Conservation (phyloP, 2,113 vertebrate species). For the Corythornis madagascariensis region DNA sequence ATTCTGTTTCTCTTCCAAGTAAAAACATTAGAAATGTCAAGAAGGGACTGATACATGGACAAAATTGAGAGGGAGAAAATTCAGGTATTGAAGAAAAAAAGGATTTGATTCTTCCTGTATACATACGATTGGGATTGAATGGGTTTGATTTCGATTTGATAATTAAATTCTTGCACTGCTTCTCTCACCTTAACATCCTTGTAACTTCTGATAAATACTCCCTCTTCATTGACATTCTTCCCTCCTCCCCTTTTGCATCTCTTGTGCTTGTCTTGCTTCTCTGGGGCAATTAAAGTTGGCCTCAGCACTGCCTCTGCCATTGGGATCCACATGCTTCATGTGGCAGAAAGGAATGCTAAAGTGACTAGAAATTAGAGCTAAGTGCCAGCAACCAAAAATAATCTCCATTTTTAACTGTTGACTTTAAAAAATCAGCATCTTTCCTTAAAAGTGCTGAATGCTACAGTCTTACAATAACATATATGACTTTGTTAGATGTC, state of each 20-base stretch:
- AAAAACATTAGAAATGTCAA: neutral
- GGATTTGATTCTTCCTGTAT: neutral
- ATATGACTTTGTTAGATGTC: neutral
- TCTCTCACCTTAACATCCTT: neutral
- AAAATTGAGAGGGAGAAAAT: neutral
- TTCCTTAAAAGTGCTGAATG: neutral
- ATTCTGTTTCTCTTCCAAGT: neutral
- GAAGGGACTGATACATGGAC: neutral
- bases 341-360: neutral
- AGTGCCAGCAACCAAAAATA: slow-evolving; percentile 39
- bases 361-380: neutral
- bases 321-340: neutral
- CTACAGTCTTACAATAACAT: neutral
- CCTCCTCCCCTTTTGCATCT: neutral
- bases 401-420: neutral
- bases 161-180: neutral
- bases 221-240: neutral
- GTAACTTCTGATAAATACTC: neutral
- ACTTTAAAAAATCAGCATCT: neutral
- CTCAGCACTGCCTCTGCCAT: neutral
- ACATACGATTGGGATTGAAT: neutral
- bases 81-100: neutral
- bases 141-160: neutral
- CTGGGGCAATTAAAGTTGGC: neutral
- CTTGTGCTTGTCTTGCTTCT: neutral